phyloP scores from a whole-genome alignment of 2,888 invertebrate genomes.

The Autographa pulchrina region DNA sequence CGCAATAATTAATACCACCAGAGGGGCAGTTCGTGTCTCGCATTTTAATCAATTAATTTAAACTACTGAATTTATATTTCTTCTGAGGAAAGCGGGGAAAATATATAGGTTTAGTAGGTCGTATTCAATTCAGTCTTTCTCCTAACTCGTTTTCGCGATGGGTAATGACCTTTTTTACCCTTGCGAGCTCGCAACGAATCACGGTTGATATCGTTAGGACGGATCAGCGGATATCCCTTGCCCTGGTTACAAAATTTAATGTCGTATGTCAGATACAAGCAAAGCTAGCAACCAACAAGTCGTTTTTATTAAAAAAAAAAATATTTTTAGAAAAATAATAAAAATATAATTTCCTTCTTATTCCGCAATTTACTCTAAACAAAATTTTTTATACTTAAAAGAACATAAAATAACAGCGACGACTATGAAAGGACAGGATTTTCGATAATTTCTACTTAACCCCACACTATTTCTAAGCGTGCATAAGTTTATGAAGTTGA shows the following conservation, averaged over 20 bases:
- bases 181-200: neutral
- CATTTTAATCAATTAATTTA: slow-evolving; percentile 21
- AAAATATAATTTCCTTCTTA: neutral
- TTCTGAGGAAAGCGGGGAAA: neutral
- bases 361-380: neutral
- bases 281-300: neutral
- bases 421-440: neutral
- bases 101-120: neutral
- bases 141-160: neutral
- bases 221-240: neutral
- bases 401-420: neutral
- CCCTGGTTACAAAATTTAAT: neutral
- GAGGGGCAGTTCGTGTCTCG: neutral
- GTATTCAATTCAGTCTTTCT: neutral
- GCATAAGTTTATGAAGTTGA: neutral
- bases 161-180: neutral
- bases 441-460: neutral
- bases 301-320: neutral
- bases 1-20: neutral
- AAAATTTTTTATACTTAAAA: neutral
- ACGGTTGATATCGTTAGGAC: neutral
- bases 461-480: neutral
- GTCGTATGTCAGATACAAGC: neutral
- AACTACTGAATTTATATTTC: slow-evolving; percentile 1
- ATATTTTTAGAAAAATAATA: neutral